Evolutionary conservation across 2,797 vertebrate species (phyloP).

Genomic region (Geotria australis): DNA sequence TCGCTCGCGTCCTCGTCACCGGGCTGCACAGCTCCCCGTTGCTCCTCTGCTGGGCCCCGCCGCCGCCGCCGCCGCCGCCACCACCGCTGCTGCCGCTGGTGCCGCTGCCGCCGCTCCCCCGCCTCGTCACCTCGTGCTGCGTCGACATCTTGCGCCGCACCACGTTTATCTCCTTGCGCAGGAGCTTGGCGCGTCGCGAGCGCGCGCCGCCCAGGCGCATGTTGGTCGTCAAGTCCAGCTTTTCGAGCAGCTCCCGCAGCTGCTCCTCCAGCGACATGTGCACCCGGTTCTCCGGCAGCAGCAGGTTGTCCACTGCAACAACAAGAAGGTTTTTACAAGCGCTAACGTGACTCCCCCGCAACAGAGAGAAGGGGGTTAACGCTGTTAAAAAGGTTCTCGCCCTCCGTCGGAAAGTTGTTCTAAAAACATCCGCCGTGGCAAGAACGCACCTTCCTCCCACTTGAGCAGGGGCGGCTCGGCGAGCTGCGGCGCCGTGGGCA

Average conservation of each 20-base stretch:
- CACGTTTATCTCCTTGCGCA: slow-evolving; percentile 76
- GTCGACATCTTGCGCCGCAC: slow-evolving; percentile 69
- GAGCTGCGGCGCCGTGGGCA: slow-evolving; percentile 13
- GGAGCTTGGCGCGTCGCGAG: slow-evolving; percentile 64
- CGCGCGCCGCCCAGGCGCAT: slow-evolving; percentile 75
- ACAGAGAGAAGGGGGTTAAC: too few species aligned
- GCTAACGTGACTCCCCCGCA: too few species aligned
- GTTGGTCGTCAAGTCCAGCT: slow-evolving; percentile 45
- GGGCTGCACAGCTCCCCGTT: too few species aligned
- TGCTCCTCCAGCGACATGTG: slow-evolving; percentile 68
- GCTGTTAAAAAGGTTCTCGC: too few species aligned
- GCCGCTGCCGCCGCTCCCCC: slow-evolving; percentile 12
- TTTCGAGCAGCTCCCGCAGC: slow-evolving; percentile 45
- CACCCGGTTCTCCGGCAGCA: slow-evolving; percentile 48
- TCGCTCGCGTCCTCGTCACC: too few species aligned
- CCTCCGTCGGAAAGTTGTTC: too few species aligned
- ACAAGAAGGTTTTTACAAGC: too few species aligned
- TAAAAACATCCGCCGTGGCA: too few species aligned
- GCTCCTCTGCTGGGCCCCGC: too few species aligned
- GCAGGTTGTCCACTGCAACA: slow-evolving; percentile 30
- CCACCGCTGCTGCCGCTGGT: too few species aligned
- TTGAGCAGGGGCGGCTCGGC: slow-evolving; percentile 23
- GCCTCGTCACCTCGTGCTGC: slow-evolving; percentile 38
- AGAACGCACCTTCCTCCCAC: slow-evolving; percentile 19
- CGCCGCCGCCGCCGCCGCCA: slow-evolving; percentile 7